Evolutionary conservation across 2,113 vertebrate genomes (phyloP), one percentile per base, ranked within the genome.

Genomic region (Trochalopteron elliotii): DNA sequence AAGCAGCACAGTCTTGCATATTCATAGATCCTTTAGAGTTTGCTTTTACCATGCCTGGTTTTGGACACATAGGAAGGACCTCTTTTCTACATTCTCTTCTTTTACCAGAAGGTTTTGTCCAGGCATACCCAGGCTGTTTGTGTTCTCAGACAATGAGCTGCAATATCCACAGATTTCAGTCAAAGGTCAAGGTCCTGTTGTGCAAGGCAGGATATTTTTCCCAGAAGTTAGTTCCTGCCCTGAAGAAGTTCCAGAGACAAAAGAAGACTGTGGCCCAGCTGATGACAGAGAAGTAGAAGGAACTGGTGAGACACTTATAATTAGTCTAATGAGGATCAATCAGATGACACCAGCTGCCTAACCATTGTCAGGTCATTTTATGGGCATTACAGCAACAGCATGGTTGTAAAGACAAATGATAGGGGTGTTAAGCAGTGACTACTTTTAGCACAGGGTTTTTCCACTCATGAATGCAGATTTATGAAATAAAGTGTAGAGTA

Each of bases 101-200:
- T 44, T 57, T 57, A 45, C 37, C 63, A 60, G 74, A 56, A 86
- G 53, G 30, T 69, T 87, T 85, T 84, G 33, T 63, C 72, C 78
- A 50, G 50, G 33, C 55, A 7, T 68, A 47, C 15, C 20, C 42
- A 55, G 71, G 30, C 64, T 82, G n/a, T 76, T 91, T 65, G 33
- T 80, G 52, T 61, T 94, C 42, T 61, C 86, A 82, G 53, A 93
- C 63, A 69, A 27, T 64, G 52, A 90, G 24, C 50, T 4, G 2
- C 71, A 31, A 31, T 33, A 42, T n/a, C 69, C 89, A 82, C 81
- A 70, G 30, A 71, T 89, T 93, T 82, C 59, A 75, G 52, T 33
- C 80, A 80, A 79, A 91, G 89, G 81, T 89, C 53, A 85, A 82
- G 59, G 61, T 76, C 53, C 57, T 87, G 47, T 96, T 95, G 70